phyloP scores from a whole-genome alignment of 2,797 vertebrate genomes.

The Etheostoma perlongum region DNA sequence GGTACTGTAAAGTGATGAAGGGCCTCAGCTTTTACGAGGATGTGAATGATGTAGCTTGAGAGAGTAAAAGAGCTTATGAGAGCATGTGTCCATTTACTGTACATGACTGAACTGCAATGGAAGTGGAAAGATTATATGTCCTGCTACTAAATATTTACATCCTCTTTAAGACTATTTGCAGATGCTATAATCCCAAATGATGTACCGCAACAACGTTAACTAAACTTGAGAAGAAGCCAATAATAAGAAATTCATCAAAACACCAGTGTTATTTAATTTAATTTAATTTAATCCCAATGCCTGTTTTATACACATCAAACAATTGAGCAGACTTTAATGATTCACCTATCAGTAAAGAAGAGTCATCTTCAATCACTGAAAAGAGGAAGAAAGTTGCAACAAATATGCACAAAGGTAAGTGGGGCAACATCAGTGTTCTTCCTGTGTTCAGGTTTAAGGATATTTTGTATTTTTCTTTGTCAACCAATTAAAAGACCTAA shows the following conservation, averaged over 20 bases:
- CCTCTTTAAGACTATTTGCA: conserved; percentile 40
- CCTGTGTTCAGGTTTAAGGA: neutral
- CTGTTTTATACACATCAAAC: neutral
- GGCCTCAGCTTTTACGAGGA: conserved; percentile 82
- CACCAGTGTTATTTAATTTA: neutral
- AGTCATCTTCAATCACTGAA: neutral
- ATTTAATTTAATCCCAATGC: neutral
- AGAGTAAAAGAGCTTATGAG: conserved; percentile 74
- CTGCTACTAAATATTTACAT: conserved; percentile 52
- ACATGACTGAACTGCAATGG: conserved; percentile 48
- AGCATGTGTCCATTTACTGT: conserved; percentile 67
- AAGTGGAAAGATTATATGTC: conserved; percentile 28
- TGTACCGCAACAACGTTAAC: neutral
- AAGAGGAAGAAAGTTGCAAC: too few relatives aligned
- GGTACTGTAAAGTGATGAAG: conserved; percentile 83
- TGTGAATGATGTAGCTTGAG: conserved; percentile 82
- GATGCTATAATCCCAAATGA: conserved; percentile 19
- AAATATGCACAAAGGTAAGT: neutral
- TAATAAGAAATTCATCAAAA: neutral
- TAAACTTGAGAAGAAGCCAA: conserved; percentile 8
- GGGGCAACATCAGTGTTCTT: too few relatives aligned
- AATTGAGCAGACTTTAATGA: neutral
- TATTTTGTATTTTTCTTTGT: neutral
- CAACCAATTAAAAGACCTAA: too few relatives aligned
- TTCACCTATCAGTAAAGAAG: neutral